Evolutionary conservation across 2,888 invertebrate species (phyloP), one percentile per base, ranked within the genome.

Genomic region (Epistrophe grossulariae): DNA sequence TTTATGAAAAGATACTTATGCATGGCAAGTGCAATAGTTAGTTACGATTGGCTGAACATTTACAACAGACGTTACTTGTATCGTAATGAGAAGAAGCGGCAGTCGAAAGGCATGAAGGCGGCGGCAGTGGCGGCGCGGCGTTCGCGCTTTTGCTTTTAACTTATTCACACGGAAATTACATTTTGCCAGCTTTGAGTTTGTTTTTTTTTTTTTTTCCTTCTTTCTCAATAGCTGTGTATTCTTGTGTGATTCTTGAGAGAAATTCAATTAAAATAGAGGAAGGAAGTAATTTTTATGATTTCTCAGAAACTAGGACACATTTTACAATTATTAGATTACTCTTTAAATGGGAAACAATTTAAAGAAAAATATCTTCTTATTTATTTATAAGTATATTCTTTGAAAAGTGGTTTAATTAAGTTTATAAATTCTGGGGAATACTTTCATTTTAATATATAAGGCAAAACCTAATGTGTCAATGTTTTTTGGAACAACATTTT

Each of bases 111-210:
- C 4, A 45, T 2, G 24, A 1, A 1, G 5, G 19, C 1, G 0
- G 50, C 0, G 50, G 5, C 24, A n/a, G n/a, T n/a, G 24, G 24
- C 28, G 28, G 62, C 28, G 66, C 48, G 17, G 48, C 68, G 52
- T 71, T 52, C 52, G 28, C 57, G 24, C 40, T 81, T 64, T 83
- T 28, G 10, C 24, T 70, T 70, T 70, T 40, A 40, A 55, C 62
- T 83, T 72, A 66, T 78, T 78, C 59, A 57, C 74, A 84, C 64
- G 80, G 76, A 84, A 84, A 84, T 80, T 80, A 72, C 71, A 77
- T 68, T 80, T 72, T 59, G 71, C 57, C 57, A 74, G 50, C 64
- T 68, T 59, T 55, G 45, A 55, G 17, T 28, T 60, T 35, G 19
- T 4, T 52, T 24, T 55, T 15, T 40, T 4, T 31, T 40, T 6